A percentile compares a stretch with the other conserved stretches of the same genome.
Evolutionary conservation across 37 sponge, comb jelly and placozoan species (phyloP).

Genomic region (Chondrilla cf. caribensis): DNA sequence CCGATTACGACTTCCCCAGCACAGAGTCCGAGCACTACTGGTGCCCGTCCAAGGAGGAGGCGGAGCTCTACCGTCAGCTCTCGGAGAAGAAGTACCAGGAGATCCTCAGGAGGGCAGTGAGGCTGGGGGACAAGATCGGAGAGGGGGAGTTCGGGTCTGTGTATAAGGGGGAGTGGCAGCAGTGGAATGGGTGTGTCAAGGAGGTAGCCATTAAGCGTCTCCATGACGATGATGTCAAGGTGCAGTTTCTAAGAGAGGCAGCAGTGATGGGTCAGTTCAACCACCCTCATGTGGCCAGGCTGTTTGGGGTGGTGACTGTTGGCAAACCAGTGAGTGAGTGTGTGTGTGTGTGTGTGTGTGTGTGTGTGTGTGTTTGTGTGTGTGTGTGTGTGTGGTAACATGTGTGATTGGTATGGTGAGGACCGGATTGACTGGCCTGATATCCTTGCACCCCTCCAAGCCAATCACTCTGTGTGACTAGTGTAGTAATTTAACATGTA

Average conservation of each 20-base stretch:
- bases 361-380: too few species aligned
- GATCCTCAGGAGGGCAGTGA: not conserved
- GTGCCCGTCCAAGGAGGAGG: constrained; percentile 4
- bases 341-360: not conserved
- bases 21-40: constrained; percentile 29
- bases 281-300: constrained; percentile 22
- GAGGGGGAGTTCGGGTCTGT: constrained; percentile 24
- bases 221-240: not conserved
- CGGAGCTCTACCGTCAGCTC: constrained; percentile 15
- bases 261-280: constrained; percentile 38
- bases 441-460: too few species aligned
- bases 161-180: constrained; percentile 21
- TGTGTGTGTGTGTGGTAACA: too few species aligned
- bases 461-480: too few species aligned
- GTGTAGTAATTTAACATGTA: not conserved
- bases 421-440: too few species aligned
- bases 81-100: constrained; percentile 26
- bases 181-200: not conserved
- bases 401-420: too few species aligned
- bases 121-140: not conserved
- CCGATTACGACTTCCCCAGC: constrained; percentile 13
- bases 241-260: constrained; percentile 34
- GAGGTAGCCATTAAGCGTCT: constrained; percentile 30
- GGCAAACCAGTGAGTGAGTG: constrained; percentile 21
- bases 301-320: constrained; percentile 27